These are phyloP conservation scores for Etheostoma nigrum DNA, from an alignment of 2,797 vertebrate species.

Conservation along the genomic window DNA sequence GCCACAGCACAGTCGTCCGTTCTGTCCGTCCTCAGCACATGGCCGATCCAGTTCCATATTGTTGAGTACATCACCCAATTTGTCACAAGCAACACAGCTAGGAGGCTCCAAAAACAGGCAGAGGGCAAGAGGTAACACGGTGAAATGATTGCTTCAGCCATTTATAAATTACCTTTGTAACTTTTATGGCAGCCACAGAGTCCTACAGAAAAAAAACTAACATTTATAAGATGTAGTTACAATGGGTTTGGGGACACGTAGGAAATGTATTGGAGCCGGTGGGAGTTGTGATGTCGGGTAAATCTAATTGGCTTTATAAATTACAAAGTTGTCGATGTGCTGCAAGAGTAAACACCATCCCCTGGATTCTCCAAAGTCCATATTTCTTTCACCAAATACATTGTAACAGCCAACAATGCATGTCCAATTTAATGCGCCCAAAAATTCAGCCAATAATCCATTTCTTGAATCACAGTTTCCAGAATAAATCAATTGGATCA, in stretches of 20 bases:
- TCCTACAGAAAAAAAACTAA: constrained; percentile 30
- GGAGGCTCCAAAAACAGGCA: constrained; percentile 16
- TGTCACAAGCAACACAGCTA: not conserved
- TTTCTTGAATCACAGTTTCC: not conserved
- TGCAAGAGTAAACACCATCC: constrained; percentile 38
- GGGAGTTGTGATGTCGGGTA: constrained; percentile 36
- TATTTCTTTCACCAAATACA: constrained; percentile 7
- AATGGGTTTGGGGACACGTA: constrained; percentile 7
- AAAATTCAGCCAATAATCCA: too few relatives aligned
- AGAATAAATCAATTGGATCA: not conserved
- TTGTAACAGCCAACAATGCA: not conserved
- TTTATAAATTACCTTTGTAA: constrained; percentile 55
- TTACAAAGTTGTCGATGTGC: constrained; percentile 25
- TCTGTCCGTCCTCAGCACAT: too few relatives aligned
- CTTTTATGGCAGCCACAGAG: constrained; percentile 22
- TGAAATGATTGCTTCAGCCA: constrained; percentile 50
- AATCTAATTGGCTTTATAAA: constrained; percentile 48
- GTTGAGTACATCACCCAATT: too few relatives aligned
- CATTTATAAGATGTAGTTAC: constrained; percentile 34
- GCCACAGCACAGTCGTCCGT: too few relatives aligned
- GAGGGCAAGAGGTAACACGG: constrained; percentile 33
- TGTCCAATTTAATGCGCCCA: not conserved
- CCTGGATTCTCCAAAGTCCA: constrained; percentile 9
- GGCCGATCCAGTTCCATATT: too few relatives aligned
- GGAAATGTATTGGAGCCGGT: constrained; percentile 15